A percentile compares a stretch with the other conserved stretches of the same genome.
These are phyloP conservation scores for Galeopterus variegatus DNA, from an alignment of 2,113 vertebrate species.

Conservation along the genomic window DNA sequence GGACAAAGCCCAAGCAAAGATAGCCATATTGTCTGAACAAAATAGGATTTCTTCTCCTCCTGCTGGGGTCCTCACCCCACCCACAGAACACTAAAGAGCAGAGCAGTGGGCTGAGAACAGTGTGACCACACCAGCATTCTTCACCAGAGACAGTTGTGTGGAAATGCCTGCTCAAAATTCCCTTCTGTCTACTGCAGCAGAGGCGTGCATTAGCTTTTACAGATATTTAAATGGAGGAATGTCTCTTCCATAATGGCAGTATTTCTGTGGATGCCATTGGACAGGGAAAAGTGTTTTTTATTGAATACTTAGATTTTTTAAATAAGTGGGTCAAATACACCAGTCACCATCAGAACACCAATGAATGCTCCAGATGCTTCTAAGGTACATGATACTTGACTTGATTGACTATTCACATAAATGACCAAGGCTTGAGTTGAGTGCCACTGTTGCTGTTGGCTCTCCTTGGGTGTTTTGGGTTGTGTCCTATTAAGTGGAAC, in stretches of 20 bases:
- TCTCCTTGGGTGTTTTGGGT: slow-evolving; percentile 62
- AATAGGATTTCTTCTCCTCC: slow-evolving; percentile 91
- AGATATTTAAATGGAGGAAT: slow-evolving; percentile 76
- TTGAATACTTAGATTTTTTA: slow-evolving; percentile 81
- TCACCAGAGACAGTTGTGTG: slow-evolving; percentile 73
- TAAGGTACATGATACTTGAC: slow-evolving; percentile 93
- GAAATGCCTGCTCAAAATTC: slow-evolving; percentile 80
- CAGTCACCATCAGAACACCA: slow-evolving; percentile 92
- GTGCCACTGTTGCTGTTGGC: slow-evolving; percentile 8
- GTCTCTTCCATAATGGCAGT: slow-evolving; percentile 74
- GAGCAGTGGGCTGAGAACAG: slow-evolving; percentile 71
- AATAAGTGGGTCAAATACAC: slow-evolving; percentile 88
- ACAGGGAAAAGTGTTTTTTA: slow-evolving; percentile 85
- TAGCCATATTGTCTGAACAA: slow-evolving; percentile 90
- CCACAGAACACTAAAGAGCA: slow-evolving; percentile 95
- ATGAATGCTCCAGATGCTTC: slow-evolving; percentile 95
- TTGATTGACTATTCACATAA: slow-evolving; percentile 70
- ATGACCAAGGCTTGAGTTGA: slow-evolving; percentile 81
- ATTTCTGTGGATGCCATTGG: slow-evolving; percentile 60
- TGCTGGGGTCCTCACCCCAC: slow-evolving; percentile 94
- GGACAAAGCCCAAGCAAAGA: slow-evolving; percentile 94
- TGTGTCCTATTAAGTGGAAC: too few relatives aligned
- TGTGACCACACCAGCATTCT: slow-evolving; percentile 76
- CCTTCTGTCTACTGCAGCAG: slow-evolving; percentile 76
- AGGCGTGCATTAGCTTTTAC: slow-evolving; percentile 81